These are phyloP conservation scores for Teleogryllus occipitalis DNA, from an alignment of 1,140 invertebrate genomes.

Conservation along the genomic window DNA sequence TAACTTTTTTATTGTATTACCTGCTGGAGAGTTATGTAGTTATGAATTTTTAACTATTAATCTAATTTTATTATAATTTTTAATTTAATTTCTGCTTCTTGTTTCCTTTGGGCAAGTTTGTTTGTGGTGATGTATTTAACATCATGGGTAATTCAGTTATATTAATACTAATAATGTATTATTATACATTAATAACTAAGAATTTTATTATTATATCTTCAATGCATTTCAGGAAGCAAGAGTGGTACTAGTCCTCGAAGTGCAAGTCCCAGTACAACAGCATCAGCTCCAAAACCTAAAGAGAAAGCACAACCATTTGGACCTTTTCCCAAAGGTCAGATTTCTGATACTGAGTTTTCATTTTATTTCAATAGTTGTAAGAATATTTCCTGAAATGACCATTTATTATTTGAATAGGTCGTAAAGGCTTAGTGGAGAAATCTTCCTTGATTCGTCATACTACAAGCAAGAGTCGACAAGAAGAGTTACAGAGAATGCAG, in stretches of 20 bases:
- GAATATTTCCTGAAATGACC: neutral
- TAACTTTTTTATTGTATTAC: no score
- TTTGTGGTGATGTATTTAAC: no score
- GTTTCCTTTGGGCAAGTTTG: no score
- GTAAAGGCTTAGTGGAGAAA: conserved; percentile 78
- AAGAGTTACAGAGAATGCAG: conserved; percentile 54
- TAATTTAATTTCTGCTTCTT: no score
- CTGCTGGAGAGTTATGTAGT: no score
- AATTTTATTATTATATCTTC: neutral
- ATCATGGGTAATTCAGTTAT: no score
- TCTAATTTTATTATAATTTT: no score
- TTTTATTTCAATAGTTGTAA: neutral
- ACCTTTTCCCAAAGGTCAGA: conserved; percentile 55
- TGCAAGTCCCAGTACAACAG: conserved; percentile 18
- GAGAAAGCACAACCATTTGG: conserved; percentile 58
- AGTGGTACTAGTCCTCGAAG: conserved; percentile 28
- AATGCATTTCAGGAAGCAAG: conserved; percentile 35
- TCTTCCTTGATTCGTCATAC: conserved; percentile 83
- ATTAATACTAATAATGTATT: no score
- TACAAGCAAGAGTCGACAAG: conserved; percentile 40
- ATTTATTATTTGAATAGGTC: conserved; percentile 38
- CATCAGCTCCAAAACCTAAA: conserved; percentile 39
- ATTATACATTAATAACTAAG: neutral
- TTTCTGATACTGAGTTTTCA: neutral
- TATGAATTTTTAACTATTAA: no score